Base-by-base conservation (phyloP, 2,113 vertebrate species). In the Peromyscus maniculatus region DNA sequence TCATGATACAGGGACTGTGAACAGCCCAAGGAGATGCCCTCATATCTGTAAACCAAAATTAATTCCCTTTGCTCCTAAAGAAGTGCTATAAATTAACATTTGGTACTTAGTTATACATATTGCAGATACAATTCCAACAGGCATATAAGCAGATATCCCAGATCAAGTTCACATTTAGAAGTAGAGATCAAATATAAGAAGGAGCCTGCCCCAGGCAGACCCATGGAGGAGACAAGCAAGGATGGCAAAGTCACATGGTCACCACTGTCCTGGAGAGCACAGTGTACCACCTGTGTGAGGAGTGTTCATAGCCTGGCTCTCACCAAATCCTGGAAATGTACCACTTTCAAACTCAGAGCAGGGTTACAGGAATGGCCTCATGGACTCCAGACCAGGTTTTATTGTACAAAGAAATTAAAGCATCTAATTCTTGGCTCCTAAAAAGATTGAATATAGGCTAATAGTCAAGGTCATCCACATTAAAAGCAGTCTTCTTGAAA, bases 151-250 rank as follows among this genome's bases (percentile, higher is more conserved):
- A 52, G n/a, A 36, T 59, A 87, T 31, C 19, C 36, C 57, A 91
- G 10, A 82, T 95, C 39, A 93, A 91, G 59, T 82, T 75, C 79
- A 87, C 31, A 75, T 36, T 96, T 31, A 93, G 49, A 91, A 94
- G 46, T 15, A 52, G 62, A 31, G 49, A 64, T 91, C 74, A 52
- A 67, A 57, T n/a, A 59, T 46, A 22, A 97, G 86, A 92, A 36
- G n/a, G 36, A 33, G 24, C 13, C 24, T 67, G 5, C 22, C 19
- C 33, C 0, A 39, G 55, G 64, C 80, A 87, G 82, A 89, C 46
- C 91, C 17, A 43, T 3, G 46, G 22, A 82, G 71, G 39, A 74
- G 74, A 75, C 31, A 74, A 57, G 55, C 5, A 1, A 62, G 36
- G 7, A 39, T n/a, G 39, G 52, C 28, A 36, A 87, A 43, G 49